Evolutionary conservation across 1,140 invertebrate genomes (phyloP), one percentile per base, ranked within the genome.

Genomic region (Diorhabda elongata): DNA sequence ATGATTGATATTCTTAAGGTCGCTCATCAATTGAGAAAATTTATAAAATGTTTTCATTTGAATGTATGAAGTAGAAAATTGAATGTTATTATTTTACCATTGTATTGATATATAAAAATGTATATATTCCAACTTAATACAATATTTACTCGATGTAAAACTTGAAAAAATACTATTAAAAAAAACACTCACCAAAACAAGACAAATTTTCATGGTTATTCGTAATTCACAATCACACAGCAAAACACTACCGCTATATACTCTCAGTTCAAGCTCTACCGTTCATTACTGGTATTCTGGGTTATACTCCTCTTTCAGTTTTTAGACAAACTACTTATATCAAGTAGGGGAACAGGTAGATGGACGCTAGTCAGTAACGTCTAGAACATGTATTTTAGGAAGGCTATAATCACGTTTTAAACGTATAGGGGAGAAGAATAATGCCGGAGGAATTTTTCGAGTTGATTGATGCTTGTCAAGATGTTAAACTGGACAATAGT

Each of bases 261-360:
- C 43, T 11, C 8, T 42, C 43, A 62, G 61, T 11, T 57, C 45
- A 64, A 43, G 47, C 63, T 47, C 63, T 64, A 43, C 26, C 63
- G 42, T 56, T 57, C 44, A 57, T 64, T 56, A 64, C 63, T 64
- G 47, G 45, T 52, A 52, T 52, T 52, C 47, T 52, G 47, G 47
- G 47, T 52, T 52, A 52, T 52, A 6, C 47, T 52, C 47, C 47
- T 52, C 47, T 52, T 52, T 52, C 3, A 52, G 47, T 52, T 52
- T 6, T 3, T 52, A 52, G 47, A 52, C 47, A 52, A 52, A 52
- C 47, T 52, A 4, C 47, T 52, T n/a, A 52, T 4, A n/a, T 52
- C 47, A 57, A 42, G 61, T 11, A 62, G 61, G 61, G 61, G 61
- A 62, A 62, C 63, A 64, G 63, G 63, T 64, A 64, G 63, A 64